Evolutionary conservation across 2,888 invertebrate genomes (phyloP).

Genomic region (Lasioglossum calceatum): DNA sequence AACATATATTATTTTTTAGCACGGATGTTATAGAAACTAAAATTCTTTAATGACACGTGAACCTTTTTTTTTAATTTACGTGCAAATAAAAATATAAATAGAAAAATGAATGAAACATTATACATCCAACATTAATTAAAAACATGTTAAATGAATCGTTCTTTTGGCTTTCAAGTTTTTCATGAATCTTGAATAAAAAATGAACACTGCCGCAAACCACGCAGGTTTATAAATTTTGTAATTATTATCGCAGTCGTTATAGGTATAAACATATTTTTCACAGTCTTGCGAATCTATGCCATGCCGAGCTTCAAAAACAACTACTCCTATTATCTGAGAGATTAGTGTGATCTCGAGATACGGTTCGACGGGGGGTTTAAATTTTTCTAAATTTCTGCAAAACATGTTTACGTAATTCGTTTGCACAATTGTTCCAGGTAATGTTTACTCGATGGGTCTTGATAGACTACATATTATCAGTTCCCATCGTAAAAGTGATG

Average conservation of each 20-base stretch:
- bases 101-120: not conserved
- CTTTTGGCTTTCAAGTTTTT: not conserved
- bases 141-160: not conserved
- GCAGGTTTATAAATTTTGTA: too few relatives aligned
- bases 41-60: not conserved
- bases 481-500: constrained; percentile 10
- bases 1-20: not conserved
- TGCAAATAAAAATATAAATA: not conserved
- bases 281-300: not conserved
- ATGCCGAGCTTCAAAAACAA: not conserved
- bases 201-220: not conserved
- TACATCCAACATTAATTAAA: not conserved
- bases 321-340: not conserved
- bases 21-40: not conserved
- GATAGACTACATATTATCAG: constrained; percentile 61
- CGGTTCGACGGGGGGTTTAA: constrained; percentile 31
- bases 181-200: not conserved
- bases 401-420: constrained; percentile 52
- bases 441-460: constrained; percentile 28
- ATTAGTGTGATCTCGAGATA: constrained; percentile 37
- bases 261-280: not conserved
- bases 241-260: not conserved
- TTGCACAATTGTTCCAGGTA: constrained; percentile 28
- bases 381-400: constrained; percentile 20
- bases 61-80: not conserved